Base-by-base conservation (phyloP, 2,797 vertebrate genomes). In the Anas bernieri region DNA sequence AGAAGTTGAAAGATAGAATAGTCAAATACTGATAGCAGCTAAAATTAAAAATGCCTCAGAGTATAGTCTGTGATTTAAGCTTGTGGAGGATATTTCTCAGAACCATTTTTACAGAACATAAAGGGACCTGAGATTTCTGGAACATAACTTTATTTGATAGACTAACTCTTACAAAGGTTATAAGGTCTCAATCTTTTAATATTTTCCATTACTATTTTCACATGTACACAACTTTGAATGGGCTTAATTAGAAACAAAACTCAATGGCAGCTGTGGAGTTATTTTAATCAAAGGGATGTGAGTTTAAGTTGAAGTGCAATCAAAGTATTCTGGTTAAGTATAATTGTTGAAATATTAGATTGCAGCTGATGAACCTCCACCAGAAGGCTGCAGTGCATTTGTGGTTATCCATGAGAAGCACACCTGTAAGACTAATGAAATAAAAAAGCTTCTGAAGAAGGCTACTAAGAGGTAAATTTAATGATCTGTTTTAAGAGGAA, bases 401-500 rank as follows among this genome's bases (percentile, higher is more conserved):
- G 98, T 99, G 83, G 98, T 98, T 83, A 97, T 99, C 88, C 99
- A 99, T 77, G 98, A 98, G 95, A 98, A 98, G 94, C 98, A 96
- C 76, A 98, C 98, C 98, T 99, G 99, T 98, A 99, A 98, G 96
- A 97, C 98, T 96, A 99, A 98, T 95, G 98, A 99, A 93, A 98
- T 99, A 90, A 99, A 99, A 97, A 99, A 99, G 95, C 98, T 99
- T 67, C 97, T 99, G 97, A 99, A 99, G 98, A 98, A 98, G 91
- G 99, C 99, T 93, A 87, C 97, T 96, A 97, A 98, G 97, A 99
- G 99, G 99, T 98, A 98, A 96, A 64, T 85, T 37, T 54, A 88
- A 87, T 81, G 39, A 85, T 74, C 33, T 95, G 6, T 61, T 41
- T 91, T 87, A 84, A 25, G 45, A 64, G 58, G 30, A 81, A 43